These are phyloP conservation scores for Morpho deidamia DNA, from an alignment of 2,888 invertebrate species.

Conservation along the genomic window DNA sequence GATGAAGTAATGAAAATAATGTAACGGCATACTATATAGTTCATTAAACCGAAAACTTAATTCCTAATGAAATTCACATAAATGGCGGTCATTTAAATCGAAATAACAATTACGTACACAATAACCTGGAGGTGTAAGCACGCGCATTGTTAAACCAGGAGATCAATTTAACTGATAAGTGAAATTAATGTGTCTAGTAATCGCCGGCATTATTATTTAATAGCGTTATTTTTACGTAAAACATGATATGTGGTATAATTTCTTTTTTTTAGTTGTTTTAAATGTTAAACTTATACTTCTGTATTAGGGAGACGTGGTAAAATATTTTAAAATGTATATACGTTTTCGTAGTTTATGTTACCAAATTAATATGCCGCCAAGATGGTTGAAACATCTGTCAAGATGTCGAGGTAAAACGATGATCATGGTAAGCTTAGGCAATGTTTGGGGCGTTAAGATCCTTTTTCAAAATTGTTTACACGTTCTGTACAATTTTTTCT, in stretches of 20 bases:
- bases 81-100: conserved; percentile 10
- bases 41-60: not conserved
- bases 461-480: no score
- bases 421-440: no score
- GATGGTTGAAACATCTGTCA: no score
- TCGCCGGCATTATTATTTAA: not conserved
- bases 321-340: no score
- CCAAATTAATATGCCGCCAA: no score
- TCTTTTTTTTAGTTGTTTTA: not conserved
- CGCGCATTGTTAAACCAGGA: conserved; percentile 5
- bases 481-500: no score
- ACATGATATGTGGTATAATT: not conserved
- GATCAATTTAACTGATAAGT: conserved; percentile 13
- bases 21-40: no score
- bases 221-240: conserved; percentile 1
- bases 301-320: no score
- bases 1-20: no score
- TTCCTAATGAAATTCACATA: conserved; percentile 7
- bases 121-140: conserved; percentile 8
- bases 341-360: no score
- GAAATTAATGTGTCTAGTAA: conserved; percentile 12
- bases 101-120: conserved; percentile 15
- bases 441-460: no score
- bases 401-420: no score
- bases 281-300: not conserved